Evolutionary conservation across 2,797 vertebrate species (phyloP), one percentile per base, ranked within the genome.

Genomic region (Schizopygopsis pylzovi): DNA sequence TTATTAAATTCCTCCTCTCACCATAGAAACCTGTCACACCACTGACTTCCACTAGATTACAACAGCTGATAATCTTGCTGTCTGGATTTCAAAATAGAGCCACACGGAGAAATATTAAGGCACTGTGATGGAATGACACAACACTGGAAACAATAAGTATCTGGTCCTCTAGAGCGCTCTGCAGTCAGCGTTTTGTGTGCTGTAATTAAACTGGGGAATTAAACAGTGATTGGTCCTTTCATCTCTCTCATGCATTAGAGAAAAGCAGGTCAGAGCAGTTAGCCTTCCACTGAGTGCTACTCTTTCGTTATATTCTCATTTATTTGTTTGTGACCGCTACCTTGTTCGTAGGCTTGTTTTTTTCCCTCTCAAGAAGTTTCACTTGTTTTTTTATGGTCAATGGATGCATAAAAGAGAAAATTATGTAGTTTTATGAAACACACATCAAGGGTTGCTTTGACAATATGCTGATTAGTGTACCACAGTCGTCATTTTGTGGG

Each of bases 171-270:
- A 65, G 56, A 73, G 41, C 20, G 82, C 78, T 67, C 43, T 18
- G n/a, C 89, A 88, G 87, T 71, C 83, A 86, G 76, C 43, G 80
- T 86, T 90, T 88, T 90, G 88, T 80, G 70, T 28, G 82, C 78
- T 90, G 37, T 92, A 91, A 93, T 92, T 94, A 93, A 92, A 92
- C 68, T 77, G 49, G 52, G 86, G 90, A 91, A 91, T 92, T 90
- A 91, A 83, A 85, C 84, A 73, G 43, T 87, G 87, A 90, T 88
- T 92, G 84, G 82, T 90, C 76, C 63, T 82, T 89, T 92, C 71
- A 89, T 92, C 72, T 86, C 85, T 71, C 81, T 6, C 49, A 72
- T 22, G n/a, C 45, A 39, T 65, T 43, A 83, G 68, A 61, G 63
- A 52, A 87, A 90, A 88, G 79, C 82, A 78, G 70, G 45, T 68